Percentiles rank a stretch among this genome's conserved stretches.
These are phyloP conservation scores for Ptilorrhoa leucosticta DNA, from an alignment of 2,113 vertebrate species.

Conservation along the genomic window DNA sequence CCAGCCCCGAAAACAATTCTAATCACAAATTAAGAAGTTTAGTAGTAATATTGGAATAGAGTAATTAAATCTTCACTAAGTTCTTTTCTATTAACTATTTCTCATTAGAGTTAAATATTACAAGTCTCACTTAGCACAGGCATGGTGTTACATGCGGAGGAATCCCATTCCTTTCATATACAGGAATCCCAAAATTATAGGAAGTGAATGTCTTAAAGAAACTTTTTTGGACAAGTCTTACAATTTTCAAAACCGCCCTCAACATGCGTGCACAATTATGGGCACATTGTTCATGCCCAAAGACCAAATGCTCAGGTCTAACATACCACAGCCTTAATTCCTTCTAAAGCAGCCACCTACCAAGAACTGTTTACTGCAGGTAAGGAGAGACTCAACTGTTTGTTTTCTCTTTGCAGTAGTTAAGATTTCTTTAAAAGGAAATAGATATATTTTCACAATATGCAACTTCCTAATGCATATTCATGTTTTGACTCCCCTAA, in stretches of 20 bases:
- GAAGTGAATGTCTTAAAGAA: not conserved
- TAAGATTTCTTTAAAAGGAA: not conserved
- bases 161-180: not conserved
- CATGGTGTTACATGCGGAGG: not conserved
- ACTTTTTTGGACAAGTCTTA: not conserved
- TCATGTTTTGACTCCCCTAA: not conserved
- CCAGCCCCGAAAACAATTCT: not conserved
- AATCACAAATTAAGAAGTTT: not conserved
- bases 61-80: not conserved
- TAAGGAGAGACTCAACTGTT: not conserved
- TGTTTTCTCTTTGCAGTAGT: not conserved
- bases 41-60: not conserved
- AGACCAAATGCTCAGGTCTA: not conserved
- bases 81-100: conserved; percentile 1
- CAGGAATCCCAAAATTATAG: not conserved
- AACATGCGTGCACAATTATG: accelerated
- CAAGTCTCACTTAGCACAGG: not conserved
- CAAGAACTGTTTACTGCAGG: not conserved
- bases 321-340: not conserved
- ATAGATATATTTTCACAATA: not conserved
- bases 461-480: not conserved
- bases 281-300: not conserved
- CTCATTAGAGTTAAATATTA: not conserved
- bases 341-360: not conserved
- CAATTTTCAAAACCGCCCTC: not conserved